These are phyloP conservation scores for Ptiloglossa arizonensis DNA, from an alignment of 1,140 invertebrate species.

Conservation along the genomic window DNA sequence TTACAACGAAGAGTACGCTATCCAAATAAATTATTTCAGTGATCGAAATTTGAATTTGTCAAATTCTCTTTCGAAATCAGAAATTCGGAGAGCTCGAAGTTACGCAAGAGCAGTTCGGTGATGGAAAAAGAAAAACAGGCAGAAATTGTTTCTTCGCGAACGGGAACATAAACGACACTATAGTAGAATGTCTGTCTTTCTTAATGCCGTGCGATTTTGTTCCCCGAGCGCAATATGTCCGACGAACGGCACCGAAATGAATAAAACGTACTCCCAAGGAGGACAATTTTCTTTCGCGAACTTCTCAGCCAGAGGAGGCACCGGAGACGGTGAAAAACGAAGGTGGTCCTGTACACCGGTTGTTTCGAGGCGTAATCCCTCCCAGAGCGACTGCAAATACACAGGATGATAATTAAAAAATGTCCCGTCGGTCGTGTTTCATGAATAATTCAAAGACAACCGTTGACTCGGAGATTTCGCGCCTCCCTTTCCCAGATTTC, in stretches of 20 bases:
- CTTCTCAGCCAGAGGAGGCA: background rate
- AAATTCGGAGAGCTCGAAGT: too few species aligned
- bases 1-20: too few species aligned
- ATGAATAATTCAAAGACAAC: slow-evolving; percentile 49
- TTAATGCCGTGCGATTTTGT: background rate
- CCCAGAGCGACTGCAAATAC: slow-evolving; percentile 20
- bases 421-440: slow-evolving; percentile 8
- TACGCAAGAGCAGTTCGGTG: too few species aligned
- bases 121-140: too few species aligned
- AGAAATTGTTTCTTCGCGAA: too few species aligned
- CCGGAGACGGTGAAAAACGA: background rate
- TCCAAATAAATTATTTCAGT: too few species aligned
- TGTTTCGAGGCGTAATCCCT: slow-evolving; percentile 5
- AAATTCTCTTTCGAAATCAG: too few species aligned
- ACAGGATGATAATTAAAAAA: slow-evolving; percentile 56
- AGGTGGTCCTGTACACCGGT: background rate
- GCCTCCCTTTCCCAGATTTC: background rate
- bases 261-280: background rate
- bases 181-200: too few species aligned
- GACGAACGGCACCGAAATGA: background rate
- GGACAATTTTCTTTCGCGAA: slow-evolving; percentile 26
- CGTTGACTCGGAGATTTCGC: background rate
- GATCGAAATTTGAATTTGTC: too few species aligned
- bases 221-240: background rate
- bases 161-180: too few species aligned